Evolutionary conservation across 2,113 vertebrate species (phyloP).

Genomic region (Leptodactylus fuscus): DNA sequence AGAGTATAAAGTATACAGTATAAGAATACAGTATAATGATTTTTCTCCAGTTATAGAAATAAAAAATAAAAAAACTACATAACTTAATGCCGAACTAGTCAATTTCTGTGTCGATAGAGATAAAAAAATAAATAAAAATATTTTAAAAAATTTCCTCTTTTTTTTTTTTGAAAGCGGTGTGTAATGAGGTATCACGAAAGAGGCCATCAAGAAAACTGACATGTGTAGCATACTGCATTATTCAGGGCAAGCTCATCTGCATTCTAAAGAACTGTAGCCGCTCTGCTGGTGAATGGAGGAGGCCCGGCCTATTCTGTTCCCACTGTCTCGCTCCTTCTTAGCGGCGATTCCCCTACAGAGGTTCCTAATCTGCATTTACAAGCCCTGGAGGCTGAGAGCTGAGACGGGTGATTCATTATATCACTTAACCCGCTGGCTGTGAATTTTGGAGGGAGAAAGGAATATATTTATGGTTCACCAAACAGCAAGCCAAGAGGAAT

Average conservation of each 20-base stretch:
- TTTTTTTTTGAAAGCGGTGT: not conserved
- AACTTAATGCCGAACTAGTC: not conserved
- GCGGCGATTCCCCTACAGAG: constrained; percentile 49
- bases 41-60: not conserved
- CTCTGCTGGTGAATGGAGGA: constrained; percentile 39
- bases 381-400: constrained; percentile 52
- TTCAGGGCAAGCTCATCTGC: constrained; percentile 46
- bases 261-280: constrained; percentile 52
- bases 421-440: constrained; percentile 58
- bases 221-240: constrained; percentile 51
- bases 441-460: constrained; percentile 56
- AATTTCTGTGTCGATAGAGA: not conserved
- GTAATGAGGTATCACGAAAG: constrained; percentile 54
- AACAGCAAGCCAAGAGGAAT: constrained; percentile 58
- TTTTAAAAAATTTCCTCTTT: too few species aligned
- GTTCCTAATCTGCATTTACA: constrained; percentile 59
- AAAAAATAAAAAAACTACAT: not conserved
- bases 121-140: too few species aligned
- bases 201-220: constrained; percentile 46
- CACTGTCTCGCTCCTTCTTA: constrained; percentile 7
- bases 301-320: constrained; percentile 31
- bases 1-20: too few species aligned
- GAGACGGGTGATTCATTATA: constrained; percentile 55
- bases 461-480: constrained; percentile 55
- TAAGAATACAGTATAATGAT: not conserved